A percentile compares a stretch with the other conserved stretches of the same genome.
These are phyloP conservation scores for Percina caprodes DNA, from an alignment of 2,113 vertebrate genomes.

Conservation along the genomic window DNA sequence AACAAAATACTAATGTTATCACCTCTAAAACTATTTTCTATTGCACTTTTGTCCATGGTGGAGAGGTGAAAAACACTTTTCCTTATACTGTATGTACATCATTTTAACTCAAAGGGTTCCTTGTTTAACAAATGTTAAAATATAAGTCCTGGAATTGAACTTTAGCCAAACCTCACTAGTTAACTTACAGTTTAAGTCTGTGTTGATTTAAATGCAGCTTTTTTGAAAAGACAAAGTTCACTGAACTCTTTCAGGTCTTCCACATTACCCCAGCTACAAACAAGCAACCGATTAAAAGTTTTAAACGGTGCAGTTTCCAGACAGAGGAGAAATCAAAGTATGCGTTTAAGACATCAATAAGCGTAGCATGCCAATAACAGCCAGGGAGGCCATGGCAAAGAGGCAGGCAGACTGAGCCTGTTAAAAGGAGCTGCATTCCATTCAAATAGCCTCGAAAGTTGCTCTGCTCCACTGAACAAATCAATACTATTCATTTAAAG, in stretches of 20 bases:
- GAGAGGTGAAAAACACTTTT: background rate
- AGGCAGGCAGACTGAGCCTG: slow-evolving; percentile 29
- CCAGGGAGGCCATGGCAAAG: slow-evolving; percentile 29
- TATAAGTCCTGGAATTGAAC: slow-evolving; percentile 19
- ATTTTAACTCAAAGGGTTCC: slow-evolving; percentile 22
- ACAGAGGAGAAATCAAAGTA: slow-evolving; percentile 63
- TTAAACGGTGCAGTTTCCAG: slow-evolving; percentile 46
- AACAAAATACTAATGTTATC: slow-evolving; percentile 28
- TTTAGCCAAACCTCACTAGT: slow-evolving; percentile 18
- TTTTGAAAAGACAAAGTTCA: slow-evolving; percentile 41
- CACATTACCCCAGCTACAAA: slow-evolving; percentile 22
- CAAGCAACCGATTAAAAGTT: slow-evolving; percentile 61
- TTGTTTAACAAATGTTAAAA: background rate
- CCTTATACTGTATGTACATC: background rate
- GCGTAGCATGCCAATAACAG: slow-evolving; percentile 54
- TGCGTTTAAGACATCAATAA: slow-evolving; percentile 70
- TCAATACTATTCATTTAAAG: slow-evolving; percentile 73
- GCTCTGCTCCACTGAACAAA: slow-evolving; percentile 62
- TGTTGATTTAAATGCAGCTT: slow-evolving; percentile 26
- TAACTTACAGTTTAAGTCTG: background rate
- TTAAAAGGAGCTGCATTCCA: slow-evolving; percentile 70
- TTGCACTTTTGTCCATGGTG: background rate
- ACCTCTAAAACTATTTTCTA: slow-evolving; percentile 7
- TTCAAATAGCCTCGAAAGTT: slow-evolving; percentile 57
- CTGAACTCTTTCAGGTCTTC: slow-evolving; percentile 30